These are phyloP conservation scores for Eulimnadia texana DNA, from an alignment of 1,140 invertebrate species.

Conservation along the genomic window DNA sequence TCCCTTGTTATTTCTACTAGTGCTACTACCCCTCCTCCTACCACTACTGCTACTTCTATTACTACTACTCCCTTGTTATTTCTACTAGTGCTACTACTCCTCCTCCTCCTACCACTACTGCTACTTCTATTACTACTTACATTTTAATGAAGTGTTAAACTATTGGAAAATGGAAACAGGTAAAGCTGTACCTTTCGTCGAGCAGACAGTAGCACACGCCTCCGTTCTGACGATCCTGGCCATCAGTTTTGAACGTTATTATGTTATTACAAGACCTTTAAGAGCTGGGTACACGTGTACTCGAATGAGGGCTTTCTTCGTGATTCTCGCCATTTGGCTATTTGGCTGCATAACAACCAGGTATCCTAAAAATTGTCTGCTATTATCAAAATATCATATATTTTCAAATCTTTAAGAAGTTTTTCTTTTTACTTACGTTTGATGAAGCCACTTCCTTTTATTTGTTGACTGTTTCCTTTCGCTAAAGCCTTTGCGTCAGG, in stretches of 20 bases:
- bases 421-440: not conserved
- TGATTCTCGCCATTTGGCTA: slow-evolving; percentile 70
- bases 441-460: not conserved
- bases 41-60: too few species aligned
- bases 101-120: too few species aligned
- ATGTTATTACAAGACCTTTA: slow-evolving; percentile 83
- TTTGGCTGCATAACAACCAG: slow-evolving; percentile 69
- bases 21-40: too few species aligned
- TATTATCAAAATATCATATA: too few species aligned
- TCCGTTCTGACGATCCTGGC: slow-evolving; percentile 86
- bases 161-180: too few species aligned
- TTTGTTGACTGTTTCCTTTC: not conserved
- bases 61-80: too few species aligned
- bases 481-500: not conserved
- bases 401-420: too few species aligned
- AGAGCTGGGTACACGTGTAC: slow-evolving; percentile 81
- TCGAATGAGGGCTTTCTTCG: slow-evolving; percentile 62
- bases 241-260: slow-evolving; percentile 85
- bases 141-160: too few species aligned
- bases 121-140: too few species aligned
- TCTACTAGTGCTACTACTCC: too few species aligned
- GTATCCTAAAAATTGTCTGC: slow-evolving; percentile 35
- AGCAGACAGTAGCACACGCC: slow-evolving; percentile 80
- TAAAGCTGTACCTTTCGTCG: slow-evolving; percentile 79
- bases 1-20: too few species aligned